Evolutionary conservation across 1,140 invertebrate species (phyloP).

Genomic region (Eurosta solidaginis): DNA sequence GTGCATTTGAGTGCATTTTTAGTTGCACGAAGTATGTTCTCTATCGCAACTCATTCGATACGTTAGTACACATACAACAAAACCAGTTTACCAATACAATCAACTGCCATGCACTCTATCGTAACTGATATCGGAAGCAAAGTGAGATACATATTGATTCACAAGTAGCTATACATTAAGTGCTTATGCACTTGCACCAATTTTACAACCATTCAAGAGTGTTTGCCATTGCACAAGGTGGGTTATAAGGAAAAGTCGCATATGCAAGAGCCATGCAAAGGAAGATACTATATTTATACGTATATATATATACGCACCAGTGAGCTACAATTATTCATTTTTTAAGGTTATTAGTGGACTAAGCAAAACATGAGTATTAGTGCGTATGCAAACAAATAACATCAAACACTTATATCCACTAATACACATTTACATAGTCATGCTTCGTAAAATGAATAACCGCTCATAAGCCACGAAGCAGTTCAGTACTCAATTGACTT

Average conservation of each 20-base stretch:
- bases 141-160: neutral
- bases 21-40: neutral
- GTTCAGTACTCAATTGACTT: too few relatives aligned
- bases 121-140: neutral
- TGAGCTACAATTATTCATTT: too few relatives aligned
- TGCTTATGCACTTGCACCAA: slow-evolving; percentile 10
- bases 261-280: too few relatives aligned
- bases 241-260: too few relatives aligned
- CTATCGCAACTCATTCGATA: neutral
- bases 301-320: too few relatives aligned
- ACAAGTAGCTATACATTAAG: neutral
- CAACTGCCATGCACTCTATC: neutral
- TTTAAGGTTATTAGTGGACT: too few relatives aligned
- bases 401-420: too few relatives aligned
- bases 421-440: too few relatives aligned
- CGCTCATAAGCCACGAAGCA: too few relatives aligned
- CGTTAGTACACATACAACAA: too few relatives aligned
- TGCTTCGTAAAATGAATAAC: too few relatives aligned
- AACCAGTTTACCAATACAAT: slow-evolving; percentile 11
- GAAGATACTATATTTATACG: too few relatives aligned
- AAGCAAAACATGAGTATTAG: neutral
- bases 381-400: neutral
- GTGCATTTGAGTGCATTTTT: neutral
- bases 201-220: neutral
- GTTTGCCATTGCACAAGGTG: neutral